Percentiles rank a stretch among this genome's conserved stretches.
Conservation (phyloP, 2,113 vertebrate species). For the Protobothrops mucrosquamatus region DNA sequence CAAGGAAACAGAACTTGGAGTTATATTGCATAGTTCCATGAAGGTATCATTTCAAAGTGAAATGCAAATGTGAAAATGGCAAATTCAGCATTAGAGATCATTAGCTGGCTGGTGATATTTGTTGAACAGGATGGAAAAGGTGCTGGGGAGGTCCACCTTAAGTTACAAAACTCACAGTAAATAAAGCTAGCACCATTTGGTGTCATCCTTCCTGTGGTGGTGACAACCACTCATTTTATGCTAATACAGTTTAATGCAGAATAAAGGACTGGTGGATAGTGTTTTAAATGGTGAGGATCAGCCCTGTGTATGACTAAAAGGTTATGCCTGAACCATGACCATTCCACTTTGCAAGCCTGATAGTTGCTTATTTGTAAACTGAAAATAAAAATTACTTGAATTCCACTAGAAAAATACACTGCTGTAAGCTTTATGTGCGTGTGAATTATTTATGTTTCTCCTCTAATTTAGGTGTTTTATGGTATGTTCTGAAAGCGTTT, state of each 20-base stretch:
- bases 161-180: background rate
- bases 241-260: background rate
- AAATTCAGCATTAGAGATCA: background rate
- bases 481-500: background rate
- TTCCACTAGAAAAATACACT: background rate
- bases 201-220: background rate
- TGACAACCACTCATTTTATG: background rate
- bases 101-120: background rate
- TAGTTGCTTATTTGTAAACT: conserved; percentile 6
- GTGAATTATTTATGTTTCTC: background rate
- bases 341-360: background rate
- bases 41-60: background rate
- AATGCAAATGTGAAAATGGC: background rate
- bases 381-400: background rate
- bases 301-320: background rate
- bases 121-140: background rate
- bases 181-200: background rate
- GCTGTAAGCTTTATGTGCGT: background rate
- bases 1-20: background rate
- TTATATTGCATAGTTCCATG: background rate
- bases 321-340: background rate
- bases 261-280: background rate
- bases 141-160: background rate
- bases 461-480: conserved; percentile 32
- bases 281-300: background rate